Conservation (phyloP, 2,888 invertebrate species). For the Aquatica leii region DNA sequence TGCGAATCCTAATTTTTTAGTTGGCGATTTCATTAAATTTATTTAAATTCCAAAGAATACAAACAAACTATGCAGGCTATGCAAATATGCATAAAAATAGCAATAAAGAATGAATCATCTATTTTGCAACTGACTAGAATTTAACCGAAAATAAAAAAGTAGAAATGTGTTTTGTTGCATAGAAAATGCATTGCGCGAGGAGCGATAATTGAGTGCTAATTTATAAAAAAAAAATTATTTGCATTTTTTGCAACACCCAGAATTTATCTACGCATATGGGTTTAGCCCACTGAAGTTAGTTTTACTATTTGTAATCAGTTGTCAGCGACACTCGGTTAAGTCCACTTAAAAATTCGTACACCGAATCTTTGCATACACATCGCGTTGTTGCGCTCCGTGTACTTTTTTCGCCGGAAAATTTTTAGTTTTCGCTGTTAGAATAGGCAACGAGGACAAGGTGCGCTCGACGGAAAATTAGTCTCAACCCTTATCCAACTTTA, state of each 20-base stretch:
- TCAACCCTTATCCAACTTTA: conserved; percentile 1
- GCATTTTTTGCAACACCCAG: conserved; percentile 21
- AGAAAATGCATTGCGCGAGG: not conserved
- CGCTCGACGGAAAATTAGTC: not conserved
- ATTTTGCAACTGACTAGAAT: conserved; percentile 3
- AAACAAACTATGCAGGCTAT: not conserved
- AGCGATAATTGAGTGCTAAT: not conserved
- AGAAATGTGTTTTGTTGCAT: not conserved
- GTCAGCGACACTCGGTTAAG: conserved; percentile 33
- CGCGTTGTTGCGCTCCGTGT: conserved; percentile 13
- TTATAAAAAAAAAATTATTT: not conserved
- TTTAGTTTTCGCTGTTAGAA: too few species aligned
- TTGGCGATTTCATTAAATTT: too few species aligned
- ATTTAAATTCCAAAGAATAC: conserved; percentile 9
- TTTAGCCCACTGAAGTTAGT: conserved; percentile 34
- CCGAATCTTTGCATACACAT: conserved; percentile 20
- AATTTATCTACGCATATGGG: conserved; percentile 35
- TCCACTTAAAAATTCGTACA: conserved; percentile 34
- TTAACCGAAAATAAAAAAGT: not conserved
- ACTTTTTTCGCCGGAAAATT: not conserved
- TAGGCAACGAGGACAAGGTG: too few species aligned
- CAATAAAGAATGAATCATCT: conserved; percentile 1
- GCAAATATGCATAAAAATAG: too few species aligned
- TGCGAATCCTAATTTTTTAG: too few species aligned
- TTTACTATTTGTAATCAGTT: conserved; percentile 38